Percentiles rank a stretch among this genome's conserved stretches.
Evolutionary conservation across 2,888 invertebrate genomes (phyloP).

Genomic region (Andricus curvator): DNA sequence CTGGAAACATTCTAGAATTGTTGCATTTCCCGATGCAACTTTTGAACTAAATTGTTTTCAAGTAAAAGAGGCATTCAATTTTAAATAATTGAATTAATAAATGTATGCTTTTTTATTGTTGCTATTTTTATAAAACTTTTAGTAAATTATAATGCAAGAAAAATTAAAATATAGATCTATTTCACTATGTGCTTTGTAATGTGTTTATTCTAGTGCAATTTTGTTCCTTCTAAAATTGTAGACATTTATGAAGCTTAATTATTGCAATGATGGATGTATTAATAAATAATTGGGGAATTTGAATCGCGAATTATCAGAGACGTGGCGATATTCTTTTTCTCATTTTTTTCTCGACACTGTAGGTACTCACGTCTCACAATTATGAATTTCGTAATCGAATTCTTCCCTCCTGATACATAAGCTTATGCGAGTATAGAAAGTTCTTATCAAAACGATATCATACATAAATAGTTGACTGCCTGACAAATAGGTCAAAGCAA

Average conservation of each 20-base stretch:
- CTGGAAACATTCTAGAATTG: neutral
- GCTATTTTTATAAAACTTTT: too few species aligned
- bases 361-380: neutral
- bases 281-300: too few species aligned
- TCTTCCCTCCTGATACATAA: neutral
- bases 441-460: constrained; percentile 49
- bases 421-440: constrained; percentile 37
- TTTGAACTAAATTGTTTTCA: neutral
- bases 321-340: neutral
- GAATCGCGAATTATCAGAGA: too few species aligned
- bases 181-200: neutral
- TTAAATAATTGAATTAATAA: neutral
- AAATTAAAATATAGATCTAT: neutral
- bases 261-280: too few species aligned
- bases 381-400: neutral
- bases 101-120: neutral
- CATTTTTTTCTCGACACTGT: neutral
- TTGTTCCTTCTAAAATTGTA: neutral
- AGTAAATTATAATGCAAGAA: neutral
- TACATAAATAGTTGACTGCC: constrained; percentile 53
- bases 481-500: constrained; percentile 60
- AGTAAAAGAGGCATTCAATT: neutral
- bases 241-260: too few species aligned
- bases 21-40: neutral
- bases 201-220: neutral